phyloP scores from a whole-genome alignment of 1,140 invertebrate genomes.

The Drosophila sulfurigaster region DNA sequence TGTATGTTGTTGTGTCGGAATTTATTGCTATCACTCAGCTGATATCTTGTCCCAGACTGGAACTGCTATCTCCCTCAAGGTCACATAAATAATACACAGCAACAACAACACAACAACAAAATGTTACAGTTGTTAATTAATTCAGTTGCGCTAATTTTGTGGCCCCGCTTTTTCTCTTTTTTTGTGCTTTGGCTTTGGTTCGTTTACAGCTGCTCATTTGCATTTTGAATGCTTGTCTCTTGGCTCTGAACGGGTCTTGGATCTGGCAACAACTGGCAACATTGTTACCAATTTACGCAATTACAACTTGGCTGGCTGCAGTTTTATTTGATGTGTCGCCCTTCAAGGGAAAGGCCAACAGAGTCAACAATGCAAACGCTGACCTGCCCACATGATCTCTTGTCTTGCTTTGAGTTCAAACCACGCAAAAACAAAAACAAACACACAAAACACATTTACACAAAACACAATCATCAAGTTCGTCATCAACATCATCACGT shows the following conservation, averaged over 20 bases:
- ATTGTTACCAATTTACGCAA: conserved; percentile 59
- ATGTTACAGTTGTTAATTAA: conserved; percentile 76
- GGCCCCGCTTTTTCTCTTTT: conserved; percentile 44
- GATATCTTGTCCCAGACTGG: conserved; percentile 16
- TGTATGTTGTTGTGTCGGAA: conserved; percentile 18
- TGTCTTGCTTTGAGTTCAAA: conserved; percentile 25
- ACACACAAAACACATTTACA: neutral
- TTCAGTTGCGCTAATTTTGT: conserved; percentile 79
- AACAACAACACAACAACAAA: conserved; percentile 55
- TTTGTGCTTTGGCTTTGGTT: conserved; percentile 25
- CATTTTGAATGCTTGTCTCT: conserved; percentile 45
- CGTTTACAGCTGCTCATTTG: conserved; percentile 48
- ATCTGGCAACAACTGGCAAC: neutral
- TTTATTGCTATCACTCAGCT: conserved; percentile 56
- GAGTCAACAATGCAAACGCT: conserved; percentile 19
- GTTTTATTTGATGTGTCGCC: conserved; percentile 59
- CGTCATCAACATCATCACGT: conserved; percentile 52
- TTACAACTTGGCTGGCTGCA: conserved; percentile 48
- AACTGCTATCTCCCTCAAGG: conserved; percentile 65
- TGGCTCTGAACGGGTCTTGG: conserved; percentile 22
- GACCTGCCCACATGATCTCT: conserved; percentile 64
- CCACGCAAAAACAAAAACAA: conserved; percentile 30
- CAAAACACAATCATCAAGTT: conserved; percentile 14
- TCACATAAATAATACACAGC: conserved; percentile 61
- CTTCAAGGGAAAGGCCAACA: conserved; percentile 41